These are phyloP conservation scores for Lottia gigantea DNA, from an alignment of 2,888 invertebrate species.

Conservation along the genomic window DNA sequence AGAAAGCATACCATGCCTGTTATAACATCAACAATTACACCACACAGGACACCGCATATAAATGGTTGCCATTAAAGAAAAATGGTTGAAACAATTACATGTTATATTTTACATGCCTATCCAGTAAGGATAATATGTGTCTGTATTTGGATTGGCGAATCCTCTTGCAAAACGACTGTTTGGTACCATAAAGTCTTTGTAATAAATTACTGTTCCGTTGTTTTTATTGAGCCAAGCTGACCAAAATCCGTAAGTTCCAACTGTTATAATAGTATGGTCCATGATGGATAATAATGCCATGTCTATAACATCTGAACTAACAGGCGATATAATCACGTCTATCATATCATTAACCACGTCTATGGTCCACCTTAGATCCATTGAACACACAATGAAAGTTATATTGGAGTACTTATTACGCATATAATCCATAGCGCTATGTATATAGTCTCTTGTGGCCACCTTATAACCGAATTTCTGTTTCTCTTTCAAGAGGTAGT, in stretches of 20 bases:
- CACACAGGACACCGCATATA: too few relatives aligned
- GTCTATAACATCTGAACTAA: slow-evolving; percentile 32
- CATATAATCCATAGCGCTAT: slow-evolving; percentile 35
- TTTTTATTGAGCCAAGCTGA: slow-evolving; percentile 32
- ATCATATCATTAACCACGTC: slow-evolving; percentile 26
- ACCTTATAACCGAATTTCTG: slow-evolving; percentile 28
- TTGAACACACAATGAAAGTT: slow-evolving; percentile 37
- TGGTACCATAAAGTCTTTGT: slow-evolving; percentile 22
- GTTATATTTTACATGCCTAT: slow-evolving; percentile 15
- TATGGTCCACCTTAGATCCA: slow-evolving; percentile 36
- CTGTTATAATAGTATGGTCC: slow-evolving; percentile 46
- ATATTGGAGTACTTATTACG: slow-evolving; percentile 29
- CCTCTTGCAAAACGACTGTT: not conserved
- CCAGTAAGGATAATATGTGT: slow-evolving; percentile 21
- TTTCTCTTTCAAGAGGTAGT: slow-evolving; percentile 3
- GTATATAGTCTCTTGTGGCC: slow-evolving; percentile 35
- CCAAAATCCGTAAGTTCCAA: slow-evolving; percentile 51
- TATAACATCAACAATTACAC: too few relatives aligned
- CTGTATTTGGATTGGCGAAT: slow-evolving; percentile 1
- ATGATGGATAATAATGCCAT: slow-evolving; percentile 41
- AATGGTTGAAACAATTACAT: too few relatives aligned
- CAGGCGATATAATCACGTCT: slow-evolving; percentile 29
- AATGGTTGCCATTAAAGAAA: too few relatives aligned
- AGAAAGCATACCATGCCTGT: too few relatives aligned
- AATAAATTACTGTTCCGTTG: slow-evolving; percentile 39